Percentiles rank a stretch among this genome's conserved stretches.
phyloP scores from a whole-genome alignment of 2,113 vertebrate genomes.

The Ia io region DNA sequence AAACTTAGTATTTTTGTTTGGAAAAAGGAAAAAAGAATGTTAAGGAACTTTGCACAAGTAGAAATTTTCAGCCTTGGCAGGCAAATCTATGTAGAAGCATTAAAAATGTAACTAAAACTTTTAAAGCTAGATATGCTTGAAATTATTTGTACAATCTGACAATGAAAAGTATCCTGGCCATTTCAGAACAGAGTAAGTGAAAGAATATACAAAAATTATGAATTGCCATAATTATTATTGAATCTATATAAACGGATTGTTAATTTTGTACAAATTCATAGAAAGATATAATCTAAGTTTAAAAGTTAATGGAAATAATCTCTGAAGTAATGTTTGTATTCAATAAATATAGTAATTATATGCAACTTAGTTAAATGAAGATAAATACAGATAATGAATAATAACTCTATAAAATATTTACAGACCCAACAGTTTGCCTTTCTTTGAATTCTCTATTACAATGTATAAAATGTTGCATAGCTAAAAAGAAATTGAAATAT shows the following conservation, averaged over 20 bases:
- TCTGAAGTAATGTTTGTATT: background rate
- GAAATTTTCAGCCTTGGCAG: background rate
- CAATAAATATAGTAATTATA: background rate
- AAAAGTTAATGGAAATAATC: background rate
- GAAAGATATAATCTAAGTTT: background rate
- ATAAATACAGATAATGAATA: background rate
- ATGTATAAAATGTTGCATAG: background rate
- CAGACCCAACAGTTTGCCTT: background rate
- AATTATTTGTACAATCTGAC: background rate
- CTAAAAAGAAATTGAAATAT: background rate
- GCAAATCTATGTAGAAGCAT: background rate
- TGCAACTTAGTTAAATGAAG: background rate
- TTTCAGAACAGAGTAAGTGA: background rate
- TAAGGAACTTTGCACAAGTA: background rate
- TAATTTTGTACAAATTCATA: background rate
- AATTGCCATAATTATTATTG: background rate
- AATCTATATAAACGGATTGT: background rate
- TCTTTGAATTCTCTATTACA: background rate
- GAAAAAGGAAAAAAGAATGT: background rate
- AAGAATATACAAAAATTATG: background rate
- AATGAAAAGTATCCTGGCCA: background rate
- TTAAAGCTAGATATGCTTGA: background rate
- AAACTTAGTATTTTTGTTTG: background rate
- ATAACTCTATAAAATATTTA: background rate
- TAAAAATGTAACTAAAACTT: background rate